These are phyloP conservation scores for Elymnias hypermnestra DNA, from an alignment of 1,140 invertebrate species.

Conservation along the genomic window DNA sequence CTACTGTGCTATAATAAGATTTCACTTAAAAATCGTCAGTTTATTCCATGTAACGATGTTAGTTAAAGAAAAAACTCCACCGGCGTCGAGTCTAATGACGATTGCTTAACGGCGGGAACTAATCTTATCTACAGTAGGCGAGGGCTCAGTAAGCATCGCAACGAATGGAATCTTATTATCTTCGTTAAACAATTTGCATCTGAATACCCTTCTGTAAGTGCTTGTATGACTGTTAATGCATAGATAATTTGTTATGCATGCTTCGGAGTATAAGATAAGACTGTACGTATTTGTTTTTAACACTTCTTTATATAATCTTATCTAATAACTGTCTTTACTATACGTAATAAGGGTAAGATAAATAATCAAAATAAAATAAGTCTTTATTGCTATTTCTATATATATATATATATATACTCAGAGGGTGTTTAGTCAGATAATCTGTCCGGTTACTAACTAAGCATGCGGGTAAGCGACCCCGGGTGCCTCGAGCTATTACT, in stretches of 20 bases:
- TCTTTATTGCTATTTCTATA: too few species aligned
- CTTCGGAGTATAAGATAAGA: not conserved
- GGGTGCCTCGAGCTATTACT: too few species aligned
- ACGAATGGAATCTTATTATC: conserved; percentile 18
- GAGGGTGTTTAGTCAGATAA: too few species aligned
- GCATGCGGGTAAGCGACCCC: too few species aligned
- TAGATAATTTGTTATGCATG: not conserved
- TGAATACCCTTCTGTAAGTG: conserved; percentile 11
- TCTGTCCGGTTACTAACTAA: too few species aligned
- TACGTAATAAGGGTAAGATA: too few species aligned
- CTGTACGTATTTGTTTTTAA: not conserved
- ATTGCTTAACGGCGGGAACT: conserved; percentile 1
- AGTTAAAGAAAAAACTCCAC: not conserved
- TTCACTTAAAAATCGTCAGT: not conserved
- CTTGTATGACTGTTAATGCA: conserved; percentile 2
- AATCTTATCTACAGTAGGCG: conserved; percentile 21
- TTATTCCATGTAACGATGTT: not conserved
- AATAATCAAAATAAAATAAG: too few species aligned
- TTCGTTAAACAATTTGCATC: conserved; percentile 20
- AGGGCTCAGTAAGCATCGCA: conserved; percentile 11
- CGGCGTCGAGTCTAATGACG: not conserved
- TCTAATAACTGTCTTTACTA: too few species aligned
- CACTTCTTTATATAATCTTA: not conserved
- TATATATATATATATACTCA: too few species aligned
- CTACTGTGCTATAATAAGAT: too few species aligned